A percentile compares a stretch with the other conserved stretches of the same genome.
Evolutionary conservation across 2,797 vertebrate genomes (phyloP).

Genomic region (Limosa lapponica): DNA sequence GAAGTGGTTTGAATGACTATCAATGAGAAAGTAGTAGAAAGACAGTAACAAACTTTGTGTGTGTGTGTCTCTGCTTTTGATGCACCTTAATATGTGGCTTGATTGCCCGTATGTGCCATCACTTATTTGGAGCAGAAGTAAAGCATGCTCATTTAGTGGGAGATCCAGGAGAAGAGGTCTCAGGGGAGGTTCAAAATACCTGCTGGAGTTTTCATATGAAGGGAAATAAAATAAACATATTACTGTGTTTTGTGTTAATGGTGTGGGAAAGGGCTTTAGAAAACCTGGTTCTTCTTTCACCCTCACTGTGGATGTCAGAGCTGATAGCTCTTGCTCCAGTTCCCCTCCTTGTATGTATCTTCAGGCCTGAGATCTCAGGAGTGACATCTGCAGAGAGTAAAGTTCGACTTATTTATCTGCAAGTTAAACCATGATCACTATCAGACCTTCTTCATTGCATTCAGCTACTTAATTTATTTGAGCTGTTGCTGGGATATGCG

Average conservation of each 20-base stretch:
- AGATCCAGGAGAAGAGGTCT: neutral
- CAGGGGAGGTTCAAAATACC: neutral
- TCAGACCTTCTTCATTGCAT: neutral
- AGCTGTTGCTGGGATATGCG: neutral
- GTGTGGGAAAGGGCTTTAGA: neutral
- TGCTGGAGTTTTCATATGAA: neutral
- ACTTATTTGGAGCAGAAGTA: neutral
- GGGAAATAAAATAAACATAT: neutral
- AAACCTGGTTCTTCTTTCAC: neutral
- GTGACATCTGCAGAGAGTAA: neutral
- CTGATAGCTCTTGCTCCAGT: neutral
- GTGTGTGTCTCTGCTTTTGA: neutral
- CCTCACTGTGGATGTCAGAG: neutral
- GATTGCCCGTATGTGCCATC: rapidly evolving
- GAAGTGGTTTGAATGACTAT: neutral
- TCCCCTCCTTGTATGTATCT: neutral
- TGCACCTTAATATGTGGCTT: neutral
- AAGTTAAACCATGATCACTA: neutral
- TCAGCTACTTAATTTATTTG: neutral
- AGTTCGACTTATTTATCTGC: neutral
- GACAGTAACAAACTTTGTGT: neutral
- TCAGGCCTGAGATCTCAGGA: neutral
- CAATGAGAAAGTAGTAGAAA: neutral
- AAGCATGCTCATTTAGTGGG: neutral
- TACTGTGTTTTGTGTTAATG: neutral